A percentile compares a stretch with the other conserved stretches of the same genome.
Evolutionary conservation across 2,113 vertebrate genomes (phyloP).

Genomic region (Scytalopus superciliaris): DNA sequence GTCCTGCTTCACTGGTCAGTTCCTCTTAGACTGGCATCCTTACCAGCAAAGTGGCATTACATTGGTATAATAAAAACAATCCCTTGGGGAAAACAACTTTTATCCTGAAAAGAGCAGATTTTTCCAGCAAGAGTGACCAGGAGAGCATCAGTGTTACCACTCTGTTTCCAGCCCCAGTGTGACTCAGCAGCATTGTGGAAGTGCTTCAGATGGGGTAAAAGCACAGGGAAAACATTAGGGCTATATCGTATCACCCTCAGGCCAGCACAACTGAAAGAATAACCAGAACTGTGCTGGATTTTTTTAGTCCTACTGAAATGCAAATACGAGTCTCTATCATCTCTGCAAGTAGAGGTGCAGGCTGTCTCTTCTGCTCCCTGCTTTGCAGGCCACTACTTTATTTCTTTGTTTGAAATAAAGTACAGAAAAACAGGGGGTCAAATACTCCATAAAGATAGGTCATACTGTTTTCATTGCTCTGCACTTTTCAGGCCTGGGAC

Average conservation of each 20-base stretch:
- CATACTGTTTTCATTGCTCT: background rate
- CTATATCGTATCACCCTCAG: background rate
- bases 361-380: background rate
- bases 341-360: background rate
- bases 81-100: background rate
- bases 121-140: background rate
- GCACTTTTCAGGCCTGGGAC: background rate
- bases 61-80: background rate
- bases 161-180: background rate
- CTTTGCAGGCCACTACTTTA: background rate
- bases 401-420: background rate
- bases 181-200: background rate
- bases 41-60: background rate
- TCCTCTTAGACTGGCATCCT: background rate
- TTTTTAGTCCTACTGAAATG: background rate
- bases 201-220: background rate
- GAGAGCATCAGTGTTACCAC: background rate
- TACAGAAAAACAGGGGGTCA: accelerated
- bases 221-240: background rate
- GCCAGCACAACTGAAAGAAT: background rate
- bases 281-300: background rate
- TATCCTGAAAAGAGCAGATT: background rate
- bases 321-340: background rate
- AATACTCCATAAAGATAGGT: background rate
- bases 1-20: background rate